A percentile compares a stretch with the other conserved stretches of the same genome.
Evolutionary conservation across 2,113 vertebrate genomes (phyloP).

Genomic region (Cygnus buccinator): DNA sequence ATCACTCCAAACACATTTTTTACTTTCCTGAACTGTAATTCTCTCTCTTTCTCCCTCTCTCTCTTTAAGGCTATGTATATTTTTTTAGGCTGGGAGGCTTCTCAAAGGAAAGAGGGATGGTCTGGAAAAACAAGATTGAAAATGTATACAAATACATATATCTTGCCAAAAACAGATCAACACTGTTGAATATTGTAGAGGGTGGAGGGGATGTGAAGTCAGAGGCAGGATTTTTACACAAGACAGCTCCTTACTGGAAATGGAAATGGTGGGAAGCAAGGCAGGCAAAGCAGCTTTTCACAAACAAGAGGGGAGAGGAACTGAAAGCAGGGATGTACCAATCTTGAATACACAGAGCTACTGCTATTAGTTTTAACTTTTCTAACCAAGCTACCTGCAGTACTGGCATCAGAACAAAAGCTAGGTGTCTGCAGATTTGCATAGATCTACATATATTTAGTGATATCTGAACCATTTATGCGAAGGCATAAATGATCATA

Average conservation of each 20-base stretch:
- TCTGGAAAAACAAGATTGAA: background rate
- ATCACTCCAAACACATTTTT: slow-evolving; percentile 21
- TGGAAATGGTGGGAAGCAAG: background rate
- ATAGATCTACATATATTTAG: background rate
- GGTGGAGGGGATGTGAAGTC: background rate
- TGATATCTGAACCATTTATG: background rate
- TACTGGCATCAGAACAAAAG: background rate
- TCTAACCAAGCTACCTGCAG: background rate
- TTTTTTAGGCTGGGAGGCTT: background rate
- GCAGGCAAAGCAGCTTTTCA: background rate
- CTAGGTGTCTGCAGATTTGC: background rate
- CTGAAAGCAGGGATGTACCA: background rate
- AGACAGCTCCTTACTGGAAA: background rate
- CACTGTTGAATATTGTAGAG: background rate
- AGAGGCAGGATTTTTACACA: background rate
- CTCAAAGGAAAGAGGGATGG: background rate
- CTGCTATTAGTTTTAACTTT: background rate
- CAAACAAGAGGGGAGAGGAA: background rate
- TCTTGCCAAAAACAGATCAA: background rate
- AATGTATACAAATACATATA: background rate
- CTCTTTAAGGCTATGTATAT: background rate
- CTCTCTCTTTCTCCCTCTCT: background rate
- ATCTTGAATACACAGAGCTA: background rate
- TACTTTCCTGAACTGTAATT: background rate
- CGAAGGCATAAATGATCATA: background rate